Evolutionary conservation across 1,140 invertebrate species (phyloP), one percentile per base, ranked within the genome.

Genomic region (Drosophila pseudoananassae): DNA sequence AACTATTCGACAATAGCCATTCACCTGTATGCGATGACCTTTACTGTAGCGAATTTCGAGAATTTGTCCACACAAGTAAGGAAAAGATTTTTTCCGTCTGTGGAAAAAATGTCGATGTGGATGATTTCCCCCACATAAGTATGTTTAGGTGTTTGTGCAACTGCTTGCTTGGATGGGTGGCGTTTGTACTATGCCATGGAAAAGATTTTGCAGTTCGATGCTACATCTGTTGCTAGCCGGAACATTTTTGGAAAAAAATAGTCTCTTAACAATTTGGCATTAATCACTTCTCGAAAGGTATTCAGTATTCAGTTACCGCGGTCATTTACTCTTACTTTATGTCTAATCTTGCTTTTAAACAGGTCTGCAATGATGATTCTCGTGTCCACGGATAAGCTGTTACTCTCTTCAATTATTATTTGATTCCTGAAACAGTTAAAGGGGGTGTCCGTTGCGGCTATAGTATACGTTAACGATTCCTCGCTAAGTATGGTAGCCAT

Each of bases 171-270:
- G 6, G 14, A 31, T 20, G 54, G 40, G 31, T 31, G 31, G 8
- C 31, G 31, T 9, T 10, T 31, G 9, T 31, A 31, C 2, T 31
- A 10, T 8, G 31, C 31, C 31, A 31, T 3, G 9, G 9, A 31
- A 31, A 9, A 31, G 31, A 31, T 31, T 10, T 31, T 31, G 31
- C 8, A 31, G 14, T 46, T 46, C 10, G 43, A 45, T n/a, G 43
- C 17, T 17, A 17, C 6, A 5, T 45, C 43, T 0, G 43, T 45
- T 17, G 43, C 14, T 45, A 45, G 17, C 2, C 43, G 43, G 7
- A 45, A 4, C 43, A 45, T 45, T 45, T 45, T 45, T 45, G 14
- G n/a, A n/a, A n/a, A n/a, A n/a, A n/a, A n/a, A n/a, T n/a, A n/a
- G n/a, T n/a, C n/a, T n/a, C 14, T 40, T 8, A 40, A 0, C 4